phyloP scores from a whole-genome alignment of 2,888 invertebrate genomes.

The Bibio marci region DNA sequence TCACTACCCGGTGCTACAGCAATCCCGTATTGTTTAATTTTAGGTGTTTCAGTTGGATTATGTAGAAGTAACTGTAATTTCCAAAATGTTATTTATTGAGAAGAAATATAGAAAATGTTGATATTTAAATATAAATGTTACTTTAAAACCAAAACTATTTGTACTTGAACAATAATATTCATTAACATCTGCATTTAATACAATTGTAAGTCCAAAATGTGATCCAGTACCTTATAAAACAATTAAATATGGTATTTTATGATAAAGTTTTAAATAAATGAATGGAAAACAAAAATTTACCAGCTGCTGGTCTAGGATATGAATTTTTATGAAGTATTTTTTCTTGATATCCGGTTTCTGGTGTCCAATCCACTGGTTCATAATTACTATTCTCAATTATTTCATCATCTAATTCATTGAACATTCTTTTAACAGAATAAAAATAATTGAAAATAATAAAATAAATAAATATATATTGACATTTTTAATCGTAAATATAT shows the following conservation, averaged over 20 bases:
- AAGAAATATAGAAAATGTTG: no score
- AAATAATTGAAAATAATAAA: not conserved
- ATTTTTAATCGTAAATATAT: not conserved
- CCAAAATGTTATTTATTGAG: no score
- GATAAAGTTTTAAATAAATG: no score
- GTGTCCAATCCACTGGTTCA: conserved; percentile 54
- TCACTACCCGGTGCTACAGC: conserved; percentile 55
- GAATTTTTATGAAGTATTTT: not conserved
- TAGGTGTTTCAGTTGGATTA: conserved; percentile 66
- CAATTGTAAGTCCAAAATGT: conserved; percentile 47
- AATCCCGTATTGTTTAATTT: conserved; percentile 57
- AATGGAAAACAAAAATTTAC: no score
- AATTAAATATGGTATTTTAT: no score
- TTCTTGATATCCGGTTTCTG: conserved; percentile 46
- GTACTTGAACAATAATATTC: conserved; percentile 72
- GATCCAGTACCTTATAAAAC: not conserved
- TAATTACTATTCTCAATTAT: not conserved
- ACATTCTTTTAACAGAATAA: conserved; percentile 4
- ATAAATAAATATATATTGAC: not conserved
- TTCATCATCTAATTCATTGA: not conserved
- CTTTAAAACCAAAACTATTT: conserved; percentile 33
- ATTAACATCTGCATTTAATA: conserved; percentile 49
- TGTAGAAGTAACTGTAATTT: conserved; percentile 49
- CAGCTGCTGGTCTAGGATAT: conserved; percentile 1
- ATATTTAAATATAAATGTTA: no score